These are phyloP conservation scores for Holothuria scabra DNA, from an alignment of 53 echinoderm and acorn worm species.

Conservation along the genomic window DNA sequence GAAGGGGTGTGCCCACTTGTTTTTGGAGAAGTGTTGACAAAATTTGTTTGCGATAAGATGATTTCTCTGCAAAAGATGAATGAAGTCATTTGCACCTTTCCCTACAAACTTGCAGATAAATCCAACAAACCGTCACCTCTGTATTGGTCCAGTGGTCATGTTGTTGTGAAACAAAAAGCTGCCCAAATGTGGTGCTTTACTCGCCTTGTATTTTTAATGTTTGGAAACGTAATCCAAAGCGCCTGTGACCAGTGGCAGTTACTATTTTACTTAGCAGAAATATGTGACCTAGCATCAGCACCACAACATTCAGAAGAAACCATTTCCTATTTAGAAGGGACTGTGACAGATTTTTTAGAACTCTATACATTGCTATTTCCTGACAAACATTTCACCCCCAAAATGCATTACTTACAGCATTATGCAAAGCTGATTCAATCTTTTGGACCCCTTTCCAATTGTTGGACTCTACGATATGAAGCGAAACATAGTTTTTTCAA, in stretches of 20 bases:
- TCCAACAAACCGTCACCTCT: constrained; percentile 37
- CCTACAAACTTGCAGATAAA: constrained; percentile 26
- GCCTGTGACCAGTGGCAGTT: constrained; percentile 15
- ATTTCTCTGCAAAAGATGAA: constrained; percentile 43
- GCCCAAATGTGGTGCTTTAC: constrained; percentile 52
- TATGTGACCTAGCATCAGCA: constrained; percentile 26
- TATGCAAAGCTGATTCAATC: constrained; percentile 21
- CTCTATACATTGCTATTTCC: neutral
- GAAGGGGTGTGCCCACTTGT: constrained; percentile 63
- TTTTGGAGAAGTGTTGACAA: constrained; percentile 27
- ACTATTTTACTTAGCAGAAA: constrained; percentile 3
- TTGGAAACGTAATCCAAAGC: constrained; percentile 23
- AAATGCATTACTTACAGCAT: constrained; percentile 49
- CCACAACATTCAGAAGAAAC: neutral
- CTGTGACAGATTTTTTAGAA: constrained; percentile 13
- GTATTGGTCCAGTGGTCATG: neutral
- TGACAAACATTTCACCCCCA: constrained; percentile 36
- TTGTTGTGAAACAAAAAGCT: constrained; percentile 44
- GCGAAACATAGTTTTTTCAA: constrained; percentile 48
- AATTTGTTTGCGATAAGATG: constrained; percentile 1
- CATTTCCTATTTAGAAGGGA: constrained; percentile 1
- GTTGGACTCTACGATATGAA: constrained; percentile 53
- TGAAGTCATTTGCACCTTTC: constrained; percentile 26
- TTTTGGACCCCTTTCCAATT: constrained; percentile 42
- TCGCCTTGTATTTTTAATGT: constrained; percentile 46